Conservation (phyloP, 2,888 invertebrate species). For the Sturmia bella region DNA sequence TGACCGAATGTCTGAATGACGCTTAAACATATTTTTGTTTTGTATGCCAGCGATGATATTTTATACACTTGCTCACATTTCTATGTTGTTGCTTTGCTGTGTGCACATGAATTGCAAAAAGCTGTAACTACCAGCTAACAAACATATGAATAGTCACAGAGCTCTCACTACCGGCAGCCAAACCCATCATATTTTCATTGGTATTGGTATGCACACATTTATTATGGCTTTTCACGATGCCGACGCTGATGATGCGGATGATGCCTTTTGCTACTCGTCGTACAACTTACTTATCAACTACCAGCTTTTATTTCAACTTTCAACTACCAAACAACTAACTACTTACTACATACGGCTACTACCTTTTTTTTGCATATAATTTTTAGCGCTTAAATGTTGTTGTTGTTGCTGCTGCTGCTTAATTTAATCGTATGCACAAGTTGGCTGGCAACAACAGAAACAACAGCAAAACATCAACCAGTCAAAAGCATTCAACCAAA, state of each 20-base stretch:
- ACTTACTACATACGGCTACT: constrained; percentile 59
- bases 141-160: constrained; percentile 5
- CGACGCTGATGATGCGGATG: constrained; percentile 40
- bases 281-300: constrained; percentile 53
- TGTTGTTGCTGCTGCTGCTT: constrained; percentile 21
- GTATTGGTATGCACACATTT: constrained; percentile 38
- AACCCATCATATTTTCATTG: not conserved
- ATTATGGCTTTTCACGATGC: constrained; percentile 51
- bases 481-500: constrained; percentile 48
- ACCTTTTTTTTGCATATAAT: constrained; percentile 39
- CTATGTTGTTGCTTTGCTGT: constrained; percentile 22
- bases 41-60: constrained; percentile 31
- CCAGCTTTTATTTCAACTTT: constrained; percentile 42
- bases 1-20: constrained; percentile 39
- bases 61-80: constrained; percentile 34
- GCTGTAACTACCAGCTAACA: constrained; percentile 25
- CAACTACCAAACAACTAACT: constrained; percentile 52
- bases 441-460: constrained; percentile 46
- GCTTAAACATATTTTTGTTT: constrained; percentile 33
- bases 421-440: constrained; percentile 54
- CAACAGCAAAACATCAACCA: constrained; percentile 1
- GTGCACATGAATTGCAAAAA: constrained; percentile 14
- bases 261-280: constrained; percentile 63
- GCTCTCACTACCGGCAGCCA: constrained; percentile 20
- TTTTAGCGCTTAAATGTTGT: constrained; percentile 7